Evolutionary conservation across 2,888 invertebrate species (phyloP).

Genomic region (Tricholauxania praeusta): DNA sequence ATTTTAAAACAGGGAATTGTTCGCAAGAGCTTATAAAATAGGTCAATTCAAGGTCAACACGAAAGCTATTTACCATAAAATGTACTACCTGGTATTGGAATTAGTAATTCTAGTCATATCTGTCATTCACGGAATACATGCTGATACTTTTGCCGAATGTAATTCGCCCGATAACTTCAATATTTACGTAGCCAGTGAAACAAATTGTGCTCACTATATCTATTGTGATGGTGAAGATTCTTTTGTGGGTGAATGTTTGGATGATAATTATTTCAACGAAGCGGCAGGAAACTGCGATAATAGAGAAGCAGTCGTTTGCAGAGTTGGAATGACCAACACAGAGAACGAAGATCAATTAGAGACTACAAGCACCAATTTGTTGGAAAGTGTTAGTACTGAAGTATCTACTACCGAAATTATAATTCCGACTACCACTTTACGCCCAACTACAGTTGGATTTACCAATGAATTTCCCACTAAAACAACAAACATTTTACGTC

Average conservation of each 20-base stretch:
- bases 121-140: not conserved
- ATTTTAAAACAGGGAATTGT: no score
- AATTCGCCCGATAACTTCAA: slow-evolving; percentile 37
- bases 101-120: no score
- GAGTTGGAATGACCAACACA: slow-evolving; percentile 20
- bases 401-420: not conserved
- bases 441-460: not conserved
- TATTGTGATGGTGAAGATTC: slow-evolving; percentile 56
- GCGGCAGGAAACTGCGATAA: slow-evolving; percentile 51
- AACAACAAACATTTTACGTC: not conserved
- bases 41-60: no score
- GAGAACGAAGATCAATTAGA: not conserved
- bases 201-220: slow-evolving; percentile 56
- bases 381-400: not conserved
- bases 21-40: no score
- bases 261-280: slow-evolving; percentile 51
- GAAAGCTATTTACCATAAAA: no score
- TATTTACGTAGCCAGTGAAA: slow-evolving; percentile 50
- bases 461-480: not conserved
- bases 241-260: slow-evolving; percentile 55
- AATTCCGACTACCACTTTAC: not conserved
- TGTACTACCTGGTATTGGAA: no score
- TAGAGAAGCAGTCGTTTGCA: slow-evolving; percentile 43
- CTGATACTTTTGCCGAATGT: slow-evolving; percentile 46
- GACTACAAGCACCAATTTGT: not conserved